Evolutionary conservation across 2,113 vertebrate species (phyloP), one percentile per base, ranked within the genome.

Genomic region (Pygoscelis antarcticus): DNA sequence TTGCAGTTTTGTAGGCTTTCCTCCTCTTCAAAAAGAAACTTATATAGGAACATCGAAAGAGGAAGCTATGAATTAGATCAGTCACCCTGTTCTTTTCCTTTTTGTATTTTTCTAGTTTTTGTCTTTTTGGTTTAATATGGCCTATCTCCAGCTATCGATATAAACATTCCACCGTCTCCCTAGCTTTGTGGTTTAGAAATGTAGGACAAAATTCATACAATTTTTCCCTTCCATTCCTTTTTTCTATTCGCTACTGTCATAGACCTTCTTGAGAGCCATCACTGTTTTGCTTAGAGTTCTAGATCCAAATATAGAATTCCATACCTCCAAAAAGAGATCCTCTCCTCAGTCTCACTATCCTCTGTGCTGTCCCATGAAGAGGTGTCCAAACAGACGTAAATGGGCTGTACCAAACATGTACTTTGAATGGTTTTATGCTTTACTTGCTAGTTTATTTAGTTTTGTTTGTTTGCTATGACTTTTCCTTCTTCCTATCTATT

Each of bases 301-400:
- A 2, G 13, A 22, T 19, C 32, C 65, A 90, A 26, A 60, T 55
- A 34, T 1, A 75, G 47, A 13, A 29, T 62, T 58, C 68, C 49
- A 40, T 47, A 38, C 38, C 25, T 68, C 29, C 27, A 40, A 30
- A 83, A 65, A 49, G 58, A 46, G 30, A n/a, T 66, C 38, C 27
- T 55, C 22, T 40, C 52, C 75, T 78, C 46, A 78, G n/a, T 36
- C 55, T 34, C 44, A 7, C 38, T 81, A 0, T 42, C 22, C n/a
- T 61, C 57, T 47, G 17, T 21, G 46, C 51, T 32, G 32, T 62
- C 68, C 12, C 1, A 1, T 71, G 61, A 57, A 38, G 44, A 44
- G 22, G 11, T 52, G 9, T 68, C 42, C 83, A 65, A 6, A 52
- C 36, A 10, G 3, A 12, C 0, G 1, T 0, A 34, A 72, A 64